Evolutionary conservation across 2,113 vertebrate species (phyloP).

Genomic region (Bufo bufo): DNA sequence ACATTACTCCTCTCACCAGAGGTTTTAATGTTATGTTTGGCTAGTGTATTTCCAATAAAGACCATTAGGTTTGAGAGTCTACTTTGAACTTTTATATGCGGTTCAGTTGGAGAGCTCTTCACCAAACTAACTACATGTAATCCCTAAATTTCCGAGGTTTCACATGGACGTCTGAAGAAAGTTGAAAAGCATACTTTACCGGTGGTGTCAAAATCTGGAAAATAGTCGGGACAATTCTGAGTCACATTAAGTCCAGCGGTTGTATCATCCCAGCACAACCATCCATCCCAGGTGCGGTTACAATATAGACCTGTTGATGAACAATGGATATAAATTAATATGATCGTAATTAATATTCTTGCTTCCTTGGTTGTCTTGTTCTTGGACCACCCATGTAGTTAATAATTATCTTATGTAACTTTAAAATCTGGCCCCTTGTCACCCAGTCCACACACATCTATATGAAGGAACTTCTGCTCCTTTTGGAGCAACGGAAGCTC

Average conservation of each 20-base stretch:
- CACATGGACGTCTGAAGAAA: not conserved
- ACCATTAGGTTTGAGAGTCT: not conserved
- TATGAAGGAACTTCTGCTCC: too few species aligned
- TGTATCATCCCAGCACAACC: constrained; percentile 91
- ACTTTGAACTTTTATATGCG: too few species aligned
- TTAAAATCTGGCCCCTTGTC: too few species aligned
- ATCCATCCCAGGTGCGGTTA: constrained; percentile 89
- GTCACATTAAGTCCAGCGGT: constrained; percentile 77
- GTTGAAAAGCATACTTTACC: constrained; percentile 71
- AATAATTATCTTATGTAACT: too few species aligned
- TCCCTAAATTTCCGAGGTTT: not conserved
- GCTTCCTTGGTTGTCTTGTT: not conserved
- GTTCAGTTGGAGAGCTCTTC: too few species aligned
- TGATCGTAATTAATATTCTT: not conserved
- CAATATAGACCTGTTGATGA: constrained; percentile 78
- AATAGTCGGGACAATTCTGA: constrained; percentile 89
- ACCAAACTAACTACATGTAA: not conserved
- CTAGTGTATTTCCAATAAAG: too few species aligned
- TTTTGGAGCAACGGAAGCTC: too few species aligned
- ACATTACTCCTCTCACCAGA: too few species aligned
- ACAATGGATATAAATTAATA: not conserved
- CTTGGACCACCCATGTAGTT: not conserved
- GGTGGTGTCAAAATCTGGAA: constrained; percentile 89
- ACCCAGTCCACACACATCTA: too few species aligned
- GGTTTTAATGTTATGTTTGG: too few species aligned